Conservation (phyloP, 2,113 vertebrate genomes). For the Menura novaehollandiae region DNA sequence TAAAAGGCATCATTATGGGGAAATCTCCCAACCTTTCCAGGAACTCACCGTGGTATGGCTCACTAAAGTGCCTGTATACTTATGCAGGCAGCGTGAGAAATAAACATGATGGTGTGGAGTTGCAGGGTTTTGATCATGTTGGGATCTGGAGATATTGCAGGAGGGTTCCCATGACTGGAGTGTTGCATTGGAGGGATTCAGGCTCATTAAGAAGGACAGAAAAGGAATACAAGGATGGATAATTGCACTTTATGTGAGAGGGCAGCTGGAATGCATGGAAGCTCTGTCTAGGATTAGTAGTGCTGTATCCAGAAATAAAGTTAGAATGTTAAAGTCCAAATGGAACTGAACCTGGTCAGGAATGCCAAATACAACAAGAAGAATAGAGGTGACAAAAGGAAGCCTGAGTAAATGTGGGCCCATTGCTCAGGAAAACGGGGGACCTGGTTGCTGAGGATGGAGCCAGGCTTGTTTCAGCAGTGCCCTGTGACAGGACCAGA, state of each 20-base stretch:
- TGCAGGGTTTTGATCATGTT: neutral
- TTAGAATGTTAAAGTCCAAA: neutral
- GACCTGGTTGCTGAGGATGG: fast-evolving
- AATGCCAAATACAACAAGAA: neutral
- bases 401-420: neutral
- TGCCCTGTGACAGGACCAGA: neutral
- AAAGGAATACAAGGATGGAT: neutral
- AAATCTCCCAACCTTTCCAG: neutral
- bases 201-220: neutral
- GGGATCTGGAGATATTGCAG: neutral
- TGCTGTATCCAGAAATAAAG: neutral
- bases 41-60: neutral
- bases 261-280: neutral
- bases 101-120: neutral
- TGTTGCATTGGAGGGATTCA: neutral
- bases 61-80: neutral
- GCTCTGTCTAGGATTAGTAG: neutral
- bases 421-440: neutral
- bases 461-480: neutral
- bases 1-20: neutral
- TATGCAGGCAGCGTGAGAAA: neutral
- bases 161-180: neutral
- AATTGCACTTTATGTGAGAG: neutral
- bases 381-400: neutral
- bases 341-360: neutral